Evolutionary conservation across 35 echinoderm and acorn worm species (phyloP), one percentile per base, ranked within the genome.

Genomic region (Apostichopus japonicus): DNA sequence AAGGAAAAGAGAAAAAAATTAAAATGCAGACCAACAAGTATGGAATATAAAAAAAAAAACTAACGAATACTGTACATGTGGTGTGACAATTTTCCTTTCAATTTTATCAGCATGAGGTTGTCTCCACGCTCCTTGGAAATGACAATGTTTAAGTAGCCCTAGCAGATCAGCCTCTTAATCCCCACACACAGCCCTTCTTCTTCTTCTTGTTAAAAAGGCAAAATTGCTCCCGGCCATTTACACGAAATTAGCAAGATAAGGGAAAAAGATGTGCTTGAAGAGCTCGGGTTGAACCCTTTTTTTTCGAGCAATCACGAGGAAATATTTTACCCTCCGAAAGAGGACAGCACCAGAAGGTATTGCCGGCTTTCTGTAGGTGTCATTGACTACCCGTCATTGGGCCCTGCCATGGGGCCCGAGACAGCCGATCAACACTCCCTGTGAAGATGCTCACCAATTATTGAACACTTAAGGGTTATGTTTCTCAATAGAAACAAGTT

Each of bases 401-500:
- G 54, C 81, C 81, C 56, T 84, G 24, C 24, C 54, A 57, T 84
- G 81, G 54, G 81, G 81, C 81, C 81, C 16, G 54, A 22, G 17
- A 84, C 56, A 57, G 56, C 81, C n/a, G 23, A 84, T 23, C 54
- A 57, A 58, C 71, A 58, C 54, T 84, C 56, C 57, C 54, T 19
- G 81, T 6, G 55, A 84, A 84, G 56, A 16, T 15, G 55, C 81
- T 84, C 54, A 84, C 81, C 81, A 84, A 84, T 84, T 84, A 84
- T 84, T 84, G 81, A 57, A 84, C 56, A 84, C 81, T 84, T 84
- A 58, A 84, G 81, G 81, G 56, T 84, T 84, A 58, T 84, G 81
- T 84, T 84, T 84, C 81, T 58, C 54, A 55, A 84, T 58, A 84
- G 81, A 84, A 84, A 84, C 81, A 84, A 84, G 81, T 84, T 84